These are phyloP conservation scores for Centropus unirufus DNA, from an alignment of 2,113 vertebrate species.

Conservation along the genomic window DNA sequence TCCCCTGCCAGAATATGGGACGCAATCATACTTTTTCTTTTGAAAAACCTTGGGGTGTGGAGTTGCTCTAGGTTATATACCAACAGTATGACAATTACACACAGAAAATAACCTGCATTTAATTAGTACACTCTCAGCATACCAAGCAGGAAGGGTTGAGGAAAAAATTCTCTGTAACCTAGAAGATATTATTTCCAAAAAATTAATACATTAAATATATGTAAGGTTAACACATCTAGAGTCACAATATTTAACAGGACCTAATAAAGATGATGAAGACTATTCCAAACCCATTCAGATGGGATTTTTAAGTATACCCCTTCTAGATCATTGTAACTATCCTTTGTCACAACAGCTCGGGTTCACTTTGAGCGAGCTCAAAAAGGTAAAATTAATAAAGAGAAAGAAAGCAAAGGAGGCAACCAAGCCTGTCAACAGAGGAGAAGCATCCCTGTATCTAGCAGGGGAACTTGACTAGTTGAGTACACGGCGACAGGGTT, in stretches of 20 bases:
- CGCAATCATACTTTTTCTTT: not conserved
- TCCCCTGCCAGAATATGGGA: not conserved
- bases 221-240: not conserved
- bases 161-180: not conserved
- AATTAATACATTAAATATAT: not conserved
- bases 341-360: conserved; percentile 53
- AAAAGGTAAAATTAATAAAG: conserved; percentile 57
- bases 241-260: conserved; percentile 66
- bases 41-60: not conserved
- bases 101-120: conserved; percentile 51
- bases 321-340: conserved; percentile 29
- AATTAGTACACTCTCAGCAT: conserved; percentile 39
- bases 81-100: conserved; percentile 10
- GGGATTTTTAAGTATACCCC: conserved; percentile 59
- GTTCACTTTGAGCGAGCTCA: conserved; percentile 49
- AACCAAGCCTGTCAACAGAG: conserved; percentile 33
- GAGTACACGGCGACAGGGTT: not conserved
- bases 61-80: conserved; percentile 1
- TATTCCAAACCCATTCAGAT: conserved; percentile 41
- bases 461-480: conserved; percentile 7
- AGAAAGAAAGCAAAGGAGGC: conserved; percentile 25
- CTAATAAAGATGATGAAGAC: conserved; percentile 57
- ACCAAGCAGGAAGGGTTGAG: conserved; percentile 19
- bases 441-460: conserved; percentile 8
- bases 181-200: not conserved